Evolutionary conservation across 2,113 vertebrate species (phyloP).

Genomic region (Capra hircus): DNA sequence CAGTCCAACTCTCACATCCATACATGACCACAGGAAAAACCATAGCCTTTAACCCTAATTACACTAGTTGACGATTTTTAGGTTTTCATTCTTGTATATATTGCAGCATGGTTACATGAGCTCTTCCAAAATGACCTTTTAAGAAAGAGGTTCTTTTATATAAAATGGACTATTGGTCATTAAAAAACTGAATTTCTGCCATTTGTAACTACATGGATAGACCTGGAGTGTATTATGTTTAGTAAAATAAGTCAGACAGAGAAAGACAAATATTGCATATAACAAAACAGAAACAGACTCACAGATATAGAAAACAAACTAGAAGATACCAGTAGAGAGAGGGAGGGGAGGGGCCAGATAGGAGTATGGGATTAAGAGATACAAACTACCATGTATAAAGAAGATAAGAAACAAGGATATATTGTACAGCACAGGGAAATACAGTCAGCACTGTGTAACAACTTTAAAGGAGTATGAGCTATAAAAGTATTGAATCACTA

Average conservation of each 20-base stretch:
- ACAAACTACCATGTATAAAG: not conserved
- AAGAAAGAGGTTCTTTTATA: slow-evolving; percentile 48
- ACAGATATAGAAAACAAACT: not conserved
- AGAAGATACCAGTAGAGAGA: not conserved
- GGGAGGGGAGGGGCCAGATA: not conserved
- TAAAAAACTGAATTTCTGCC: not conserved
- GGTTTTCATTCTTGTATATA: slow-evolving; percentile 23
- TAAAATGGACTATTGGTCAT: not conserved
- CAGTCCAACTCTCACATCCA: too few species aligned
- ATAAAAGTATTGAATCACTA: not conserved
- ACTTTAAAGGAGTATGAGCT: not conserved
- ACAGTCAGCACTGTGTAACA: not conserved
- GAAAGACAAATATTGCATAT: not conserved
- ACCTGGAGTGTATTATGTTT: not conserved
- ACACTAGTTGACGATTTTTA: not conserved
- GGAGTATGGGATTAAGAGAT: not conserved
- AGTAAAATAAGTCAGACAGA: not conserved
- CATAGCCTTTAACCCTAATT: not conserved
- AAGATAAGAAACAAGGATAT: not conserved
- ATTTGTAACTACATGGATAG: not conserved
- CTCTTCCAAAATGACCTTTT: slow-evolving; percentile 67
- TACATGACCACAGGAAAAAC: too few species aligned
- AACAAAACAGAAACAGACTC: not conserved
- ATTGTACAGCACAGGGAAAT: not conserved
- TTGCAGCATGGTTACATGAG: slow-evolving; percentile 59